Base-by-base conservation (phyloP, 2,113 vertebrate genomes). In the Pterophyllum scalare region DNA sequence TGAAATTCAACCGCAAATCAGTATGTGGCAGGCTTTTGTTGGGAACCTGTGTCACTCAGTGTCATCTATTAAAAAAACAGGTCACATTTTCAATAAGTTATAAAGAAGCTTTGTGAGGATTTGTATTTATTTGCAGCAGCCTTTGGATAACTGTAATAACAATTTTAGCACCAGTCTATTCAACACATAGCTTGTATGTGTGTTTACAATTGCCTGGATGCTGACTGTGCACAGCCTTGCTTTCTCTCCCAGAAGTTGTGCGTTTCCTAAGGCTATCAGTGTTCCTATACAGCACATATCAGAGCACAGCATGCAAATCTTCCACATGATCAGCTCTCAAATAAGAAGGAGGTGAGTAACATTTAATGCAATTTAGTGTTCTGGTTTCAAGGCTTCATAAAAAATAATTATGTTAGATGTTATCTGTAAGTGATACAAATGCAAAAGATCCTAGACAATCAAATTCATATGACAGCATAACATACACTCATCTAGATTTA, bases 1-100 rank as follows among this genome's bases (percentile, higher is more conserved):
- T 52, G 65, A 57, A 81, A 82, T 60, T 67, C 43, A 0, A 57
- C 79, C 35, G 17, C 31, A 59, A 26, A 60, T 89, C 75, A 40
- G 58, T 57, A 8, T 59, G 40, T 17, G n/a, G 64, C 26, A 38
- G 75, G 43, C 54, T 79, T 92, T 88, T 85, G 31, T 61, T 58
- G 54, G 77, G 67, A 82, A 60, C 79, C 62, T 57, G 49, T 35
- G 20, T 38, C 35, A 77, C 20, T 56, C 54, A 20, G n/a, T 24
- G 60, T 56, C 15, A 26, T 75, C 22, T 72, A 19, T 60, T 82
- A 46, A 76, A 79, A 87, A 75, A 12, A 2, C 22, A 19, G 60
- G 65, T 43, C 31, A 81, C 72, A 80, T 70, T 85, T 75, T 77
- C 2, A 43, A 46, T 79, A 74, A 49, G 75, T 76, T 79, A 33